Percentiles rank a stretch among this genome's conserved stretches.
Conservation (phyloP, 2,888 invertebrate species). For the Dryomyza anilis region DNA sequence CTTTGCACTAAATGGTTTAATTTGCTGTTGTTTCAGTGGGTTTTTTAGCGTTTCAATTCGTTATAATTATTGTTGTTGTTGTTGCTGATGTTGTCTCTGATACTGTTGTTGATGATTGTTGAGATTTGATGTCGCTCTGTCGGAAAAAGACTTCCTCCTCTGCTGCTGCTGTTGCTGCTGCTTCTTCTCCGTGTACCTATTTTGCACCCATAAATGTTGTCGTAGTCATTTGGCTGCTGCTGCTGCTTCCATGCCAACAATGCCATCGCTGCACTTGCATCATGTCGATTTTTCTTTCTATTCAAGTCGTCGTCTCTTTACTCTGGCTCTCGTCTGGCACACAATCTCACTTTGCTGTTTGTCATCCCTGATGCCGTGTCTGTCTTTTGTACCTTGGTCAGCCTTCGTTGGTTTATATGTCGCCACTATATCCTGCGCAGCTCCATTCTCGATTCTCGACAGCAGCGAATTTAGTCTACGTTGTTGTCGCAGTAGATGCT, state of each 20-base stretch:
- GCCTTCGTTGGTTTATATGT: background rate
- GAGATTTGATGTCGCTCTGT: background rate
- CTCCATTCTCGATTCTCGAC: background rate
- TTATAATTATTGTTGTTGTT: too few species aligned
- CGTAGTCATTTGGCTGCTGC: constrained; percentile 6
- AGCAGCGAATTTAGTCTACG: too few species aligned
- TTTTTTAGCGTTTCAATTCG: too few species aligned
- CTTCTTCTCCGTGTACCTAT: background rate
- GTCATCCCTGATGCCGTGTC: background rate
- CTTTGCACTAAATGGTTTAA: too few species aligned
- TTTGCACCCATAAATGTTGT: constrained; percentile 1
- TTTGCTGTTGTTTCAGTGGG: too few species aligned
- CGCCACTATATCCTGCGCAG: background rate
- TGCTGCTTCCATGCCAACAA: background rate
- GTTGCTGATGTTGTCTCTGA: too few species aligned
- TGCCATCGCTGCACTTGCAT: background rate
- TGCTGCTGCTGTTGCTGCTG: background rate
- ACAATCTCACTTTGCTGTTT: too few species aligned
- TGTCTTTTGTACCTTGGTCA: background rate
- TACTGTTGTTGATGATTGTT: background rate
- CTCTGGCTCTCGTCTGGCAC: background rate
- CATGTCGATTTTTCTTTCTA: background rate
- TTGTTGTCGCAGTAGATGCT: background rate
- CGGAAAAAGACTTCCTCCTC: too few species aligned
- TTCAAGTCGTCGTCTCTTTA: background rate